A percentile compares a stretch with the other conserved stretches of the same genome.
These are phyloP conservation scores for Oscheius sp. DNA, from an alignment of 2,888 invertebrate genomes.

Conservation along the genomic window DNA sequence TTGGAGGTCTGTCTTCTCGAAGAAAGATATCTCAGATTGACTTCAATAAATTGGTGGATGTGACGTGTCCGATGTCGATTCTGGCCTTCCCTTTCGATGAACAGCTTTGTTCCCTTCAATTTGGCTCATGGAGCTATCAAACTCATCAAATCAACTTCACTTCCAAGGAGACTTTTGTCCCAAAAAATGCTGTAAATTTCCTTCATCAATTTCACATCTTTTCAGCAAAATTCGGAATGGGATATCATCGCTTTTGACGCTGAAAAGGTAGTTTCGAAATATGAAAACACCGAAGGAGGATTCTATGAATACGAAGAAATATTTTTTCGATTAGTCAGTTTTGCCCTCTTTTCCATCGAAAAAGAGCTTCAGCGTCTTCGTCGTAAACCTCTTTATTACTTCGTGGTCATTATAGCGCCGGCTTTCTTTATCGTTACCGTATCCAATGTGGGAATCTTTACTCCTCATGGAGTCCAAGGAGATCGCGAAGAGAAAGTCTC, in stretches of 20 bases:
- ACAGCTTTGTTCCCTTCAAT: constrained; percentile 54
- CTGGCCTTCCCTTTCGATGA: constrained; percentile 56
- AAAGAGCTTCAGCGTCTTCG: constrained; percentile 40
- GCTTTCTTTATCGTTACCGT: constrained; percentile 57
- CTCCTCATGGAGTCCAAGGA: constrained; percentile 56
- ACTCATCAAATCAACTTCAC: constrained; percentile 48
- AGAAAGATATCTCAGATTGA: too few species aligned
- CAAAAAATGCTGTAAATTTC: constrained; percentile 27
- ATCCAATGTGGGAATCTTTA: constrained; percentile 57
- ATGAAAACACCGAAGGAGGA: constrained; percentile 50
- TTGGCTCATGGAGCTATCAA: constrained; percentile 59
- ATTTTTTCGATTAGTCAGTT: constrained; percentile 49
- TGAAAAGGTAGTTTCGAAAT: constrained; percentile 49
- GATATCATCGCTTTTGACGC: constrained; percentile 54
- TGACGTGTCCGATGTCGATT: constrained; percentile 56
- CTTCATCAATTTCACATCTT: not conserved
- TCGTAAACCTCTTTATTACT: constrained; percentile 57
- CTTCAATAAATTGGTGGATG: constrained; percentile 48
- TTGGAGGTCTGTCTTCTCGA: too few species aligned
- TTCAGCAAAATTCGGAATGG: constrained; percentile 54
- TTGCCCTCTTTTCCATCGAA: not conserved
- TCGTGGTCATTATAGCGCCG: constrained; percentile 57
- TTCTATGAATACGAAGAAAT: constrained; percentile 58
- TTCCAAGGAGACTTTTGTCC: constrained; percentile 44
- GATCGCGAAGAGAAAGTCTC: constrained; percentile 60